phyloP scores from a whole-genome alignment of 2,797 vertebrate species.

The Sebastes diaconus region DNA sequence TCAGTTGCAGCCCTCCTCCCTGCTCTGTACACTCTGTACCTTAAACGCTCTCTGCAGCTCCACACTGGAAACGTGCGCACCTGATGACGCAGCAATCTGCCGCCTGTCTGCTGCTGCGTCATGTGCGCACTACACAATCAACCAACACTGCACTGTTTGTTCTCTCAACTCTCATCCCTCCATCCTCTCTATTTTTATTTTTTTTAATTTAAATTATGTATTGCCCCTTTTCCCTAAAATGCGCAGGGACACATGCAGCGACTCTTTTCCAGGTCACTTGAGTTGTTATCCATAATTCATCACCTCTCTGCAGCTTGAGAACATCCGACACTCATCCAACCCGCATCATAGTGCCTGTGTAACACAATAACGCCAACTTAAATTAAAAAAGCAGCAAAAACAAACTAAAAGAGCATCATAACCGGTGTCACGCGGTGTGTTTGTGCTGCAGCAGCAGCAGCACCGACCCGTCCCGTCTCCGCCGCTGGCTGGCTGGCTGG shows the following conservation, averaged over 20 bases:
- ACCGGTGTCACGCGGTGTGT: neutral
- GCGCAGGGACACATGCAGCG: neutral
- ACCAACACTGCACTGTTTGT: neutral
- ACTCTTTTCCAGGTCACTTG: conserved; percentile 26
- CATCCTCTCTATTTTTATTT: no score
- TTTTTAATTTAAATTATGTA: neutral
- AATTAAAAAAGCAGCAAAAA: neutral
- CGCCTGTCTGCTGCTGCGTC: conserved; percentile 35
- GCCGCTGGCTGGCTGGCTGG: neutral
- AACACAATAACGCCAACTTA: neutral
- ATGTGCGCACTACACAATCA: neutral
- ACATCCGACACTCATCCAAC: neutral
- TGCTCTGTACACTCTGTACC: neutral
- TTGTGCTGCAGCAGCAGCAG: conserved; percentile 24
- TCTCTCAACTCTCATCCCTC: neutral
- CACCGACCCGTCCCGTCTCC: conserved; percentile 29
- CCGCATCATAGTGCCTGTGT: neutral
- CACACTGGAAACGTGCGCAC: conserved; percentile 15
- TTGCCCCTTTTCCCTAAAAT: neutral
- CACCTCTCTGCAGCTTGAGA: neutral
- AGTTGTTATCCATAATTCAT: conserved; percentile 44
- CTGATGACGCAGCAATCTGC: conserved; percentile 51
- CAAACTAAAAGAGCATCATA: neutral
- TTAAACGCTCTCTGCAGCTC: neutral
- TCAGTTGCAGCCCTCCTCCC: neutral